Evolutionary conservation across 2,113 vertebrate species (phyloP).

Genomic region (Rhineura floridana): DNA sequence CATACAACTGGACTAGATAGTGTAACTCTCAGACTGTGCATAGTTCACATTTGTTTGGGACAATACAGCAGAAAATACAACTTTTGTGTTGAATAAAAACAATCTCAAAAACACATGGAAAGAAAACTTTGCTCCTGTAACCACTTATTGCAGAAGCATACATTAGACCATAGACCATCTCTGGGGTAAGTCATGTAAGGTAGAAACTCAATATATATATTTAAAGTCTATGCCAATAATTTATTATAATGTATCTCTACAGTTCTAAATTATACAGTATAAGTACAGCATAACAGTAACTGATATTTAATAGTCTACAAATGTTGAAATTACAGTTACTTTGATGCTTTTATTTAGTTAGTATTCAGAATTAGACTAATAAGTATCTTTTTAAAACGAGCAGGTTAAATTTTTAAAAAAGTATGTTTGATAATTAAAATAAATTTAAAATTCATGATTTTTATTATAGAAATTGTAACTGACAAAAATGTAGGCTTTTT

Average conservation of each 20-base stretch:
- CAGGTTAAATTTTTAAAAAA: neutral
- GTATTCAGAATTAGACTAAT: neutral
- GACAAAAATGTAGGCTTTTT: neutral
- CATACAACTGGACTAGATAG: neutral
- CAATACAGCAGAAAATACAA: neutral
- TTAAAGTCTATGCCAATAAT: neutral
- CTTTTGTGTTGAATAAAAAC: neutral
- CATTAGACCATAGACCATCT: neutral
- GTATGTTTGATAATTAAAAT: neutral
- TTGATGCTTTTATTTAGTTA: neutral
- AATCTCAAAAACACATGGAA: neutral
- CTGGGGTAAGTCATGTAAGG: neutral
- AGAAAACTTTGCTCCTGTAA: neutral
- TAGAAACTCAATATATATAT: neutral
- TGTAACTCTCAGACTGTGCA: neutral
- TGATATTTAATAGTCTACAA: constrained; percentile 23
- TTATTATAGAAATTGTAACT: neutral
- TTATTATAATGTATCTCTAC: neutral
- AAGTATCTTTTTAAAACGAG: neutral
- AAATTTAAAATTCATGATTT: neutral
- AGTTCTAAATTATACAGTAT: constrained; percentile 1
- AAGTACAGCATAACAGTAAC: too few species aligned
- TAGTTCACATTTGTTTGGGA: neutral
- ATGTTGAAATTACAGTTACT: neutral
- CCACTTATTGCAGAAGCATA: neutral